These are phyloP conservation scores for Nylanderia fulva DNA, from an alignment of 1,140 invertebrate species.

Conservation along the genomic window DNA sequence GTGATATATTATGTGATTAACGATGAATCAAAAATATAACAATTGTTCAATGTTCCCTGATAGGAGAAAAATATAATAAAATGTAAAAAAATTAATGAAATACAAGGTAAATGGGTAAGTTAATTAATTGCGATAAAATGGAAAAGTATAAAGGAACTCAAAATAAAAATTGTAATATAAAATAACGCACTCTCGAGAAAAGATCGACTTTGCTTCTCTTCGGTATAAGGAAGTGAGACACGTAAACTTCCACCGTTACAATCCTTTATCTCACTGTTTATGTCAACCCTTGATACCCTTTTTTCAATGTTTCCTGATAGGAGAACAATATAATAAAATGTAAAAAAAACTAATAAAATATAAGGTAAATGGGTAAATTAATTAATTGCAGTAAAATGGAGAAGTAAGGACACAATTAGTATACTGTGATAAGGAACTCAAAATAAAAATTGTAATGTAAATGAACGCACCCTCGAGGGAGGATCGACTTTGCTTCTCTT, in stretches of 20 bases:
- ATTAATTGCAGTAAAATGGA: background rate
- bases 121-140: background rate
- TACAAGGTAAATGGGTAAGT: background rate
- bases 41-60: background rate
- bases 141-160: no score
- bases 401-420: no score
- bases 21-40: background rate
- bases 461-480: conserved; percentile 64
- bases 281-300: background rate
- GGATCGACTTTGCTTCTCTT: conserved; percentile 39
- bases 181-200: conserved; percentile 63
- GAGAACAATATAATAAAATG: background rate
- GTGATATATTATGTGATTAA: background rate
- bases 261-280: conserved; percentile 13
- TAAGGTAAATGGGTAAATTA: background rate
- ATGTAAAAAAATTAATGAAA: background rate
- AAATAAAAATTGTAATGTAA: no score
- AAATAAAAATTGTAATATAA: no score
- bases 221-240: conserved; percentile 34
- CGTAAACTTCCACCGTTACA: conserved; percentile 28
- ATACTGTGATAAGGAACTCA: no score
- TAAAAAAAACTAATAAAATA: background rate
- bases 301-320: background rate
- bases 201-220: conserved; percentile 39
- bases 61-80: background rate